Base-by-base conservation (phyloP, 1,140 invertebrate genomes). In the Macrocentrus cingulum region DNA sequence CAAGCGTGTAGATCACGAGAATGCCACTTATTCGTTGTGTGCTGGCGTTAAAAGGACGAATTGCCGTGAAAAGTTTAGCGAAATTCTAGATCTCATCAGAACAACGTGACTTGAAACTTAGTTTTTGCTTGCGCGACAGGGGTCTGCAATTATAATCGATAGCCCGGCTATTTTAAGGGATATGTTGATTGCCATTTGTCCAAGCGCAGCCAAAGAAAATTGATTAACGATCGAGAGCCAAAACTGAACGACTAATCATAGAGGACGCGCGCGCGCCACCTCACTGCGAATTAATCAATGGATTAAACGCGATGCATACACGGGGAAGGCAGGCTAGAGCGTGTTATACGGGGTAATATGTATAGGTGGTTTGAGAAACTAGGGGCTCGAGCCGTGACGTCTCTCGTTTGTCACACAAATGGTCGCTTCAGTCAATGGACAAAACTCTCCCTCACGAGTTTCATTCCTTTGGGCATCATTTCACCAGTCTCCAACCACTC, bases 231-330 rank as follows among this genome's bases (percentile, higher is more conserved):
- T 16, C 15, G 37, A 44, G 11, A 44, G 19, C 20, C 20, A 51
- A 48, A 42, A 23, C 25, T 36, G 37, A 55, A 50, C 56, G 67
- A 68, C 68, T 76, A 77, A 76, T 77, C 73, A 76, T 74, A 76
- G 75, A 71, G 71, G 72, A 77, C 73, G 67, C 66, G 65, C 67
- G 66, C 70, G 64, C 67, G 64, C n/a, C n/a, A n/a, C n/a, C n/a
- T n/a, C n/a, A n/a, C 74, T 77, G 75, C 76, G 71, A 77, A 80
- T 80, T 79, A 80, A 80, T 80, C 77, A 80, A 79, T 79, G 75
- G 74, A 79, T 80, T 77, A 79, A 80, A 71, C 64, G 64, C 65
- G 67, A 69, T 64, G 51, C 34, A 49, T 34, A 29, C 29, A 15
- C 29, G 25, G 53, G 49, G 46, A 39, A 50, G 16, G 45, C 18